phyloP scores from a whole-genome alignment of 2,797 vertebrate species.

The Phrynocephalus forsythii region DNA sequence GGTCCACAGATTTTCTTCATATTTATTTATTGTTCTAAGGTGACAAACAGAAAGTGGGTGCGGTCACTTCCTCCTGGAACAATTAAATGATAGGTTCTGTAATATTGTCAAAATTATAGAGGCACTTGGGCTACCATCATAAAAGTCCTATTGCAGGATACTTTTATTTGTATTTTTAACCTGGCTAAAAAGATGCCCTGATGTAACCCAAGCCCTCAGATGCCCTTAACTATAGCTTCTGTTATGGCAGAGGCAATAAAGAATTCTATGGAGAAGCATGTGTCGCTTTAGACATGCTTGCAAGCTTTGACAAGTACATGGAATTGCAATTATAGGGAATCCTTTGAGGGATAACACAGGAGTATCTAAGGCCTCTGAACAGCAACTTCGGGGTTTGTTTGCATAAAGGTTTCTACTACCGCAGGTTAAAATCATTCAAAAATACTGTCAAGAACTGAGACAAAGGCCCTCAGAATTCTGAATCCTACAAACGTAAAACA shows the following conservation, averaged over 20 bases:
- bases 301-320: constrained; percentile 43
- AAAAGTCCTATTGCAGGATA: neutral
- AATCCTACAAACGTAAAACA: constrained; percentile 24
- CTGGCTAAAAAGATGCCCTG: neutral
- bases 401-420: neutral
- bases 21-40: neutral
- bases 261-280: constrained; percentile 29
- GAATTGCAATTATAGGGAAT: constrained; percentile 51
- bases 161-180: neutral
- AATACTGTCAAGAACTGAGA: constrained; percentile 28
- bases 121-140: neutral
- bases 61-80: neutral
- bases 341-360: constrained; percentile 31
- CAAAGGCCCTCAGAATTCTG: neutral
- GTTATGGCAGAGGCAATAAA: neutral
- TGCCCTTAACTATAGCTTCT: constrained; percentile 19
- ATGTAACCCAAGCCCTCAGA: constrained; percentile 34
- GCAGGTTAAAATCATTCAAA: neutral
- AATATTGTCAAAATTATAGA: constrained; percentile 3
- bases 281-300: constrained; percentile 18
- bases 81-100: neutral
- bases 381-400: neutral
- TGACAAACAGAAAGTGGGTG: neutral
- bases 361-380: constrained; percentile 15
- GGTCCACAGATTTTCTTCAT: neutral